Evolutionary conservation across 64 coral and sea anemone species (phyloP), one percentile per base, ranked within the genome.

Genomic region (Dendrophyllia cribrosa): DNA sequence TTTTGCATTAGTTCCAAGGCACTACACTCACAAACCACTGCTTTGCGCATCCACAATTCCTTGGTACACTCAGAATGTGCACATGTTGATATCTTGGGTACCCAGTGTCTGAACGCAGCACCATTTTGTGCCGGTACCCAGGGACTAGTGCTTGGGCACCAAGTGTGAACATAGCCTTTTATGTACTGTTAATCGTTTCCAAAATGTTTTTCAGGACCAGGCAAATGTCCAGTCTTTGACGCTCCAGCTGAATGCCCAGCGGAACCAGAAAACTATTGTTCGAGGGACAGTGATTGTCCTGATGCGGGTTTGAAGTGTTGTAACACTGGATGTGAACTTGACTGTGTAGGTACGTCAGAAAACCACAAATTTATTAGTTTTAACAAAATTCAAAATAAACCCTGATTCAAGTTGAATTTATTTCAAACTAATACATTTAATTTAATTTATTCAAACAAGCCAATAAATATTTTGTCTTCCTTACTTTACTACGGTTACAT

Each of bases 261-360:
- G 9, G 85, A 73, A 43, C 67, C 66, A 55, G 85, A 87, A 3
- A 3, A 87, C 72, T 65, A 72, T n/a, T 87, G 85, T 74, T 5
- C 48, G 9, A 15, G n/a, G 21, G 85, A 87, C 50, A n/a, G 46
- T 21, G 11, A 20, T 9, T 87, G 85, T 56, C 66, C 66, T 72
- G 49, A 16, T 4, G 25, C 46, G 26, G 66, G 48, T 9, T 26
- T 87, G 48, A 87, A 87, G 48, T 87, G 85, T 72, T 87, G 85
- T 72, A 70, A 72, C 9, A 68, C 69, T 87, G 85, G 85, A 46
- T 87, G 85, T 49, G 85, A 74, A 22, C 4, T 24, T 3, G 65
- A 68, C 72, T 87, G 85, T 43, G 85, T 87, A n/a, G 65, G 85
- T 87, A 74, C 49, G 85, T 87, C 43, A 72, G 43, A 72, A 72